Evolutionary conservation across 2,888 invertebrate species (phyloP), one percentile per base, ranked within the genome.

Genomic region (Eupeodes luniger): DNA sequence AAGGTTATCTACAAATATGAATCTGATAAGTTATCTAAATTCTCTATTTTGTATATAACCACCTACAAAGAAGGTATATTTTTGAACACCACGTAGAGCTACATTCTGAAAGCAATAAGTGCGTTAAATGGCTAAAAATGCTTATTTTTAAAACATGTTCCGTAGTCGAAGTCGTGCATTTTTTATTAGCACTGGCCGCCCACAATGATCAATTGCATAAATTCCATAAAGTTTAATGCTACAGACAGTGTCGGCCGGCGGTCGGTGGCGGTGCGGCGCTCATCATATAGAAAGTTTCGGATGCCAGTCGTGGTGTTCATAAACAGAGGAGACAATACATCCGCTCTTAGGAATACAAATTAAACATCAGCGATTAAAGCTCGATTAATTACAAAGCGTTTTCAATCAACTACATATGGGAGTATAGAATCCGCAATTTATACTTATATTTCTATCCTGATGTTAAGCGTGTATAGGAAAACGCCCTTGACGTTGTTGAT

Each of bases 401-500:
- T 85, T 70, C 81, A 88, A 88, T 81, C 85, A 75, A 67, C 67
- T 72, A 55, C 51, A 40, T 40, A 40, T 40, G 5, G 40, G 5
- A 9, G 5, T 5, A 6, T 14, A 40, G 11, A 72, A 70, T 11
- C 53, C 47, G 53, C 59, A 44, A 55, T 16, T 40, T 55, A 14
- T 72, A 49, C 27, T 27, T 27, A 27, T 27, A 27, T 27, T 2
- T 19, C 36, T 44, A 70, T 36, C 36, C 57, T 53, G 51, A 75
- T 44, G 19, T 34, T 75, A 27, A 66, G 80, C 81, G 76, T 62
- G 36, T 12, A 69, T 81, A 86, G 16, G 66, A 66, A 66, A 88
- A 88, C 88, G 88, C 88, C 88, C 88, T 88, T 88, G 88, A 88
- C 88, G 86, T 86, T 49, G 81, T 86, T 27, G 27, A 27, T 69